Base-by-base conservation (phyloP, 2,888 invertebrate species). In the Caenorhabditis drosophilae region DNA sequence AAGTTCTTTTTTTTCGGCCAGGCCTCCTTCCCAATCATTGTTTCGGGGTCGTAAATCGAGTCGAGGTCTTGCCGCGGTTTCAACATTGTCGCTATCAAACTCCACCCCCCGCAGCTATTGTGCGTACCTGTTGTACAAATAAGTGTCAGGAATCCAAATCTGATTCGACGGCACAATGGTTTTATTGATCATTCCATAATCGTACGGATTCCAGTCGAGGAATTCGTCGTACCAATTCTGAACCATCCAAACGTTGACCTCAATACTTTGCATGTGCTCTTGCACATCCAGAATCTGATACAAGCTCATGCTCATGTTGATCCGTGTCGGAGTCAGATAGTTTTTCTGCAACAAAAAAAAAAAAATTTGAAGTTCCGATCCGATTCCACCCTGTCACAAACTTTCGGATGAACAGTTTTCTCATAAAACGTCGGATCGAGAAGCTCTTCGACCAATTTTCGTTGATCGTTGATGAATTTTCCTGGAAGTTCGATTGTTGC, bases 281-380 rank as follows among this genome's bases (percentile, higher is more conserved):
- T 83, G 77, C 79, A 86, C 86, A 72, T 87, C 86, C 23, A 87
- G 84, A 31, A 86, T 84, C 71, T 86, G 86, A 35, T 86, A 85
- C 22, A 86, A 77, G 12, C 85, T 85, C 70, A 86, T 83, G 51
- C 85, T 85, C 60, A 86, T 84, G 31, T 85, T 85, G 26, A 87
- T 84, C 50, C 85, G 84, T 6, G 78, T 79, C 7, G 80, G 75
- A 9, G 49, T n/a, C 1, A 51, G 48, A 51, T 76, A 75, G n/a
- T n/a, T n/a, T n/a, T n/a, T n/a, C n/a, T n/a, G n/a, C n/a, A n/a
- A n/a, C n/a, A n/a, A n/a, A n/a, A n/a, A n/a, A n/a, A n/a, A n/a
- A n/a, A n/a, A n/a, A n/a, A n/a, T n/a, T n/a, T n/a, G n/a, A n/a
- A n/a, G n/a, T n/a, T n/a, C n/a, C n/a, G n/a, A n/a, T n/a, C n/a